These are phyloP conservation scores for Strigops habroptila DNA, from an alignment of 2,113 vertebrate species.

Conservation along the genomic window DNA sequence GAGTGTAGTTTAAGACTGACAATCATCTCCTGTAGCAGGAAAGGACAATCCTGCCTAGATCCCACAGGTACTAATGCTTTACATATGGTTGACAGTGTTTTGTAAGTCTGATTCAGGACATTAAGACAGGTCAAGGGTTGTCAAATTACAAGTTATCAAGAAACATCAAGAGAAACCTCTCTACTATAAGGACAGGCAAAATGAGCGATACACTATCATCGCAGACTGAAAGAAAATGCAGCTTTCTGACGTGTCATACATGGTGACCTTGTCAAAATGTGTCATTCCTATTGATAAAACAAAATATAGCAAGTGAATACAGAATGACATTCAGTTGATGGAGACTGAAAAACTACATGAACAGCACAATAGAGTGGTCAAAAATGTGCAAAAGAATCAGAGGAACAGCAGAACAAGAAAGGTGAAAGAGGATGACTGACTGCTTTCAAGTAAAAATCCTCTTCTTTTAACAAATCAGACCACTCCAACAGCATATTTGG, in stretches of 20 bases:
- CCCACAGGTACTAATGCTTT: background rate
- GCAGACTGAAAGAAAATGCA: background rate
- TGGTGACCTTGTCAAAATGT: constrained; percentile 32
- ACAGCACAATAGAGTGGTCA: background rate
- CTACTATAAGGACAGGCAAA: background rate
- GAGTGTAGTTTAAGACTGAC: background rate
- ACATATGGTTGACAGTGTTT: background rate
- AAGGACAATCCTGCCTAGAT: background rate
- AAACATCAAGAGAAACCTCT: background rate
- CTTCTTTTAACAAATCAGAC: background rate
- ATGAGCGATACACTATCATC: background rate
- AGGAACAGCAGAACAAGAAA: background rate
- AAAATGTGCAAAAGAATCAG: background rate
- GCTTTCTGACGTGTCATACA: background rate
- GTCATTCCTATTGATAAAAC: constrained; percentile 1
- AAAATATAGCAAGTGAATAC: background rate
- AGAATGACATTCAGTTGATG: background rate
- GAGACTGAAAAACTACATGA: background rate
- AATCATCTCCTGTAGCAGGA: background rate
- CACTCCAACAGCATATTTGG: rapidly evolving
- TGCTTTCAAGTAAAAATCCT: background rate
- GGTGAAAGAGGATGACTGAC: background rate
- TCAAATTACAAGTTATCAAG: background rate
- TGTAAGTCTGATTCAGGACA: background rate
- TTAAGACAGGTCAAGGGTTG: background rate